Evolutionary conservation across 2,888 invertebrate genomes (phyloP).

Genomic region (Panorpa germanica): DNA sequence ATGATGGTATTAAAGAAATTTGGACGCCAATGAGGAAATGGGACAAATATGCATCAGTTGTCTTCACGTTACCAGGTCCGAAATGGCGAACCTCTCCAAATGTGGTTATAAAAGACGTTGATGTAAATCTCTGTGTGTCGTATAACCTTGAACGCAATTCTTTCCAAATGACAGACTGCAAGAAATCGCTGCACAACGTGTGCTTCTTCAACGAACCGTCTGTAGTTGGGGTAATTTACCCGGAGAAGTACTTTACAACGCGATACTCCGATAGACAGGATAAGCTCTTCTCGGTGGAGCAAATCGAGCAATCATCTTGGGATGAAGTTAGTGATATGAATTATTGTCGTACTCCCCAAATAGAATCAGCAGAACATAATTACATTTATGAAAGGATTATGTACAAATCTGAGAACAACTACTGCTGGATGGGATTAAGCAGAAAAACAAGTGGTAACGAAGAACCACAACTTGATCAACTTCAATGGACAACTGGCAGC

Average conservation of each 20-base stretch:
- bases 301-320: too few relatives aligned
- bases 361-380: too few relatives aligned
- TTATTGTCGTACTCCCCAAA: too few relatives aligned
- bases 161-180: constrained; percentile 5
- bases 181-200: neutral
- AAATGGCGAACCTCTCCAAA: constrained; percentile 18
- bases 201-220: neutral
- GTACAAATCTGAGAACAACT: too few relatives aligned
- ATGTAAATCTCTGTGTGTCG: constrained; percentile 14
- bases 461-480: too few relatives aligned
- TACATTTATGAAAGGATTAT: too few relatives aligned
- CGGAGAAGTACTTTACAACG: constrained; percentile 5
- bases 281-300: constrained; percentile 2
- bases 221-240: constrained; percentile 3
- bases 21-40: constrained; percentile 31
- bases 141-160: neutral
- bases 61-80: constrained; percentile 28
- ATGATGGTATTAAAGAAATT: constrained; percentile 16
- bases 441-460: too few relatives aligned
- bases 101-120: constrained; percentile 11
- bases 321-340: too few relatives aligned
- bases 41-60: constrained; percentile 24
- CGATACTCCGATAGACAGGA: constrained; percentile 3
- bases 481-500: neutral
- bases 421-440: too few relatives aligned